Evolutionary conservation across 2,113 vertebrate species (phyloP), one percentile per base, ranked within the genome.

Genomic region (Heterochromis multidens): DNA sequence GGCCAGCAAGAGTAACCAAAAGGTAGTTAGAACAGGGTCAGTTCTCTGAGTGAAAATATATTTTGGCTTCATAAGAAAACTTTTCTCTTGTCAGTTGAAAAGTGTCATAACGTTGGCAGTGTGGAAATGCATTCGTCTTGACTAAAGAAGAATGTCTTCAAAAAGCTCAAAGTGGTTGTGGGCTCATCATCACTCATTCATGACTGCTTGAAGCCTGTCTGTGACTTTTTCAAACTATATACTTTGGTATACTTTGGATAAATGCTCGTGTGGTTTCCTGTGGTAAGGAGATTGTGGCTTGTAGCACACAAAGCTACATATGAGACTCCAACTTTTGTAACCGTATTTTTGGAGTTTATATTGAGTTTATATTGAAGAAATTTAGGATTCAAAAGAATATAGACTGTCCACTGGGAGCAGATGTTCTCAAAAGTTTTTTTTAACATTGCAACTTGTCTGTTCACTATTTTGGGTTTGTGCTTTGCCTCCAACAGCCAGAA

Each of bases 131-230:
- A 52, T 31, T 52, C 11, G 27, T 74, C 46, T 74, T 74, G 43
- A 74, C 70, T n/a, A 52, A 52, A 74, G 46, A 27, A 74, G 25
- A 74, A 52, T 8, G 17, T 21, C 6, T 74, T 74, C 46, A 74
- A 31, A 52, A 74, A 74, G 70, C 52, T 81, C 72, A 37, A 49
- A 72, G 17, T 17, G 33, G 43, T 16, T 56, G 82, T 43, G 80
- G 82, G 27, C 21, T 74, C 17, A 63, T 85, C 61, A 87, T 85
- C 80, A 77, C 35, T 89, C 85, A 78, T 65, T 84, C 72, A 80
- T 78, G 63, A 27, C 27, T 40, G 57, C 61, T 56, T 10, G 80
- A 77, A 56, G 78, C 46, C 31, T 81, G 40, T 79, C 40, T 54
- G 61, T 25, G 25, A 79, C 46, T 74, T 74, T 74, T 52, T 74